Percentiles rank a stretch among this genome's conserved stretches.
phyloP scores from a whole-genome alignment of 2,888 invertebrate genomes.

The Eupeodes latifasciatus region DNA sequence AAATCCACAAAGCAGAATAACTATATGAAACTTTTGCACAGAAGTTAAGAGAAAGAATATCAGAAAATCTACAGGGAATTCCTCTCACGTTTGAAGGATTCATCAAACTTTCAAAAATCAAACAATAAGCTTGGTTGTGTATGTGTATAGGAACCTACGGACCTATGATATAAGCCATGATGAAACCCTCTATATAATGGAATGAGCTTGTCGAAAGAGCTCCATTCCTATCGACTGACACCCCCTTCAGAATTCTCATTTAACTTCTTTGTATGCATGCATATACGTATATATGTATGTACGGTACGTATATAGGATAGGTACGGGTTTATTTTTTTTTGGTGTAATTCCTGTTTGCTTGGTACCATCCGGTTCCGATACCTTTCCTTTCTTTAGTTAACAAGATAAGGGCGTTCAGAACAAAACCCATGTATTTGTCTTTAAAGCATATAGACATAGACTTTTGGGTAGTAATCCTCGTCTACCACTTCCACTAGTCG shows the following conservation, averaged over 20 bases:
- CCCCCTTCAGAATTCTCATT: conserved; percentile 19
- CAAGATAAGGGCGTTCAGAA: conserved; percentile 62
- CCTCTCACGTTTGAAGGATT: conserved; percentile 73
- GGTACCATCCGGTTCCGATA: conserved; percentile 48
- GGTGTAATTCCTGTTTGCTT: conserved; percentile 37
- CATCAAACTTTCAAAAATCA: conserved; percentile 75
- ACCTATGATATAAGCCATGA: conserved; percentile 15
- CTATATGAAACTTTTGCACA: conserved; percentile 22
- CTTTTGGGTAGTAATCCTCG: conserved; percentile 20
- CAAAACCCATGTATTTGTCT: conserved; percentile 21
- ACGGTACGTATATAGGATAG: background rate
- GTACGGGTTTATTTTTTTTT: background rate
- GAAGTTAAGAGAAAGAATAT: conserved; percentile 28
- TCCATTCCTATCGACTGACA: background rate
- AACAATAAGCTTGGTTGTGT: conserved; percentile 61
- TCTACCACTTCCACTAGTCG: background rate
- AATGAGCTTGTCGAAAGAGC: conserved; percentile 1
- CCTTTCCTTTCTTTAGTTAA: conserved; percentile 57
- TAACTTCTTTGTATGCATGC: conserved; percentile 34
- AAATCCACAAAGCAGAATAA: background rate
- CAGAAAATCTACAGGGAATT: conserved; percentile 56
- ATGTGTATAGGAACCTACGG: background rate
- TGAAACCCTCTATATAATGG: background rate
- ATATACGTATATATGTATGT: background rate
- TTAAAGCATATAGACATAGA: background rate